phyloP scores from a whole-genome alignment of 2,797 vertebrate species.

The Lacerta agilis region DNA sequence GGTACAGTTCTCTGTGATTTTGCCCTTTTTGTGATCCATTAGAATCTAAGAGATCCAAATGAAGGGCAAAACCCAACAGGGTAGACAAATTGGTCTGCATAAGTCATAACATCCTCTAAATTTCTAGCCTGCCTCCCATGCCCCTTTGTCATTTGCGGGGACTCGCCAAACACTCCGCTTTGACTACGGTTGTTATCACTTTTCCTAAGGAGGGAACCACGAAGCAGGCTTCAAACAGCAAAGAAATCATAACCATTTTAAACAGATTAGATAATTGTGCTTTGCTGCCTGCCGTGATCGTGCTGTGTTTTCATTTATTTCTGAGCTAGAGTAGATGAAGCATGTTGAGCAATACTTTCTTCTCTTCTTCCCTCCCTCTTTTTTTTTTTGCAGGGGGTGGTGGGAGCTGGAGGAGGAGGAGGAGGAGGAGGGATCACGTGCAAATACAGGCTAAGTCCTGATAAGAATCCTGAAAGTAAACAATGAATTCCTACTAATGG shows the following conservation, averaged over 20 bases:
- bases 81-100: not conserved
- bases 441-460: conserved; percentile 84
- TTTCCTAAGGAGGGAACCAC: conserved; percentile 47
- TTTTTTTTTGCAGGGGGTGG: not conserved
- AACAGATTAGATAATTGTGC: conserved; percentile 77
- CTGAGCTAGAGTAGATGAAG: conserved; percentile 75
- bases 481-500: conserved; percentile 88
- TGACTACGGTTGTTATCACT: conserved; percentile 27
- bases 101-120: not conserved
- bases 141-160: not conserved
- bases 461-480: conserved; percentile 87
- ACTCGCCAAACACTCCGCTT: conserved; percentile 11
- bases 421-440: conserved; percentile 77
- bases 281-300: conserved; percentile 74
- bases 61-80: no score
- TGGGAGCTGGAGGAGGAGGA: no score
- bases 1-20: not conserved
- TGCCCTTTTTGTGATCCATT: not conserved
- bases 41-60: no score
- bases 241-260: conserved; percentile 69
- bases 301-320: conserved; percentile 78
- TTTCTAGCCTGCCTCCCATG: not conserved
- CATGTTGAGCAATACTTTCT: conserved; percentile 75
- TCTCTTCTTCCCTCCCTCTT: conserved; percentile 45
- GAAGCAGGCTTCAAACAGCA: conserved; percentile 65